A percentile compares a stretch with the other conserved stretches of the same genome.
phyloP scores from a whole-genome alignment of 2,113 vertebrate species.

The Microtus oregoni region DNA sequence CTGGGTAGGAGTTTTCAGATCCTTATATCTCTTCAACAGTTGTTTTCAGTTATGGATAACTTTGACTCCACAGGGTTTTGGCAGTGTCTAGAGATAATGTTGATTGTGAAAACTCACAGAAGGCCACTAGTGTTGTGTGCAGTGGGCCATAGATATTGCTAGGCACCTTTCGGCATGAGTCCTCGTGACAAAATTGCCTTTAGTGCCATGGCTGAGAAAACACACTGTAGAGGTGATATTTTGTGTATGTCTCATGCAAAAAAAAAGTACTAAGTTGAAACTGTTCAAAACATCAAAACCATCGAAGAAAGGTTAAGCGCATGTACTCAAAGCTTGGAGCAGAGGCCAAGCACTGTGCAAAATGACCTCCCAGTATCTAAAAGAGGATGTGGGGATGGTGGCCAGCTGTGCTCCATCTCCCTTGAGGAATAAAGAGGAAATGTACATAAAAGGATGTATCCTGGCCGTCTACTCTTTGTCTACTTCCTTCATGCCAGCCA shows the following conservation, averaged over 20 bases:
- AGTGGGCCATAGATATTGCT: neutral
- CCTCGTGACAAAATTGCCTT: neutral
- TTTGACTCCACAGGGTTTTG: neutral
- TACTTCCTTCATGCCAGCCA: neutral
- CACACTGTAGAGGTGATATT: neutral
- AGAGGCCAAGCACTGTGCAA: constrained; percentile 24
- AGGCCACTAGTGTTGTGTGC: neutral
- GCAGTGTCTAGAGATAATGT: neutral
- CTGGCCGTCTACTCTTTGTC: neutral
- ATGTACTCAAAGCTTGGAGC: neutral
- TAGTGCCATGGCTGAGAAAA: neutral
- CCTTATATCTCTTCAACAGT: neutral
- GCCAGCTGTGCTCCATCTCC: constrained; percentile 60
- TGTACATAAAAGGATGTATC: constrained; percentile 53
- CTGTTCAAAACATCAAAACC: neutral
- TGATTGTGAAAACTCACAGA: neutral
- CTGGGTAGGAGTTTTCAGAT: neutral
- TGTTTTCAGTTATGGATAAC: neutral
- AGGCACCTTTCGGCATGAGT: neutral
- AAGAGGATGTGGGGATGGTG: constrained; percentile 28
- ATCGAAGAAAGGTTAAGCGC: neutral
- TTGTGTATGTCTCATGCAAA: neutral
- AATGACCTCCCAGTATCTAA: constrained; percentile 42
- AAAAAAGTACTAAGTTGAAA: neutral
- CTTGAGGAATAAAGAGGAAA: constrained; percentile 43